phyloP scores from a whole-genome alignment of 2,888 invertebrate genomes.

The Acleris sparsana region DNA sequence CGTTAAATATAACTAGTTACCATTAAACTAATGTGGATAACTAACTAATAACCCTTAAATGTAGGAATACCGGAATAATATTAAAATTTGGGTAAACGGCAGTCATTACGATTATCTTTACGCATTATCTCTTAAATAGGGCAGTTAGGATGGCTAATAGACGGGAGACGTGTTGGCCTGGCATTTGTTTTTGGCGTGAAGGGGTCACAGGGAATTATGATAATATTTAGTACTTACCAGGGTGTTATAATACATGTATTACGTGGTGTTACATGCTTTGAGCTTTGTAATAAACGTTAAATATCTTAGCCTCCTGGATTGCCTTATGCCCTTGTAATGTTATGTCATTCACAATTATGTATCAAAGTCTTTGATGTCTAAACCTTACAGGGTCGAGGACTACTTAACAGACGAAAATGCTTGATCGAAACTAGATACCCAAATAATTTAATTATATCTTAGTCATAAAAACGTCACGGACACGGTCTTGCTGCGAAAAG shows the following conservation, averaged over 20 bases:
- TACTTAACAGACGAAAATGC: no score
- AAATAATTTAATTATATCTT: no score
- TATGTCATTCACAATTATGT: no score
- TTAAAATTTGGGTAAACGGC: constrained; percentile 43
- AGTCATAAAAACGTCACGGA: no score
- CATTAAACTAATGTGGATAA: constrained; percentile 27
- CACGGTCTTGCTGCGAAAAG: no score
- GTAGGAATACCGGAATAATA: background rate
- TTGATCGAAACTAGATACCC: no score
- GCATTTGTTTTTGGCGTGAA: constrained; percentile 17
- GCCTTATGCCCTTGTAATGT: no score
- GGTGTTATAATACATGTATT: background rate
- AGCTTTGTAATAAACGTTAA: no score
- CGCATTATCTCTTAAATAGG: constrained; percentile 52
- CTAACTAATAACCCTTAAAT: constrained; percentile 13
- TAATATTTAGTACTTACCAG: constrained; percentile 14
- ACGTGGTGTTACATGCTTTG: constrained; percentile 12
- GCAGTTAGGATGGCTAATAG: constrained; percentile 40
- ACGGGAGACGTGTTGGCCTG: constrained; percentile 26
- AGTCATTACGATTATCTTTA: constrained; percentile 56
- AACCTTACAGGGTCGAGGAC: no score
- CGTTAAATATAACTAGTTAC: constrained; percentile 43
- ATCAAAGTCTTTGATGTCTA: no score
- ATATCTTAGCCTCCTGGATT: no score
- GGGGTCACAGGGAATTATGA: constrained; percentile 18